Evolutionary conservation across 2,888 invertebrate genomes (phyloP), one percentile per base, ranked within the genome.

Genomic region (Stegana nigrithorax): DNA sequence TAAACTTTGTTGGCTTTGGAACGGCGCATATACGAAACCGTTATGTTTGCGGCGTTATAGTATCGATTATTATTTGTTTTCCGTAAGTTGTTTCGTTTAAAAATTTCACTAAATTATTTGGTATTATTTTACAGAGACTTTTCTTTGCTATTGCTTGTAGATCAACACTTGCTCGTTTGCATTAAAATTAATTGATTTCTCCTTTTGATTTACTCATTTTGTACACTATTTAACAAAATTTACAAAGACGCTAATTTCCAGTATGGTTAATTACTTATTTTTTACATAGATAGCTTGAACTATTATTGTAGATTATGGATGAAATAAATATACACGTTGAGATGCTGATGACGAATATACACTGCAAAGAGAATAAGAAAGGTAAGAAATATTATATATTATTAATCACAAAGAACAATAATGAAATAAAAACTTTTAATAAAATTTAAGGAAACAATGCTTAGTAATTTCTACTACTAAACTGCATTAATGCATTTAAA

Each of bases 281-380:
- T 78, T 78, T 74, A 75, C 74, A 68, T 74, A n/a, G n/a, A n/a
- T n/a, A 75, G 66, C 70, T 78, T 75, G 75, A 66, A 78, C 26
- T 50, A 25, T 50, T 53, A 19, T 32, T 55, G 19, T 36, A 51
- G 4, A 21, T 19, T 7, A 17, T 32, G 8, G 14, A 47, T 47
- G 47, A 23, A n/a, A 23, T 25, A 12, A 47, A 68, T 75, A 67
- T 78, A 78, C 75, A 78, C 79, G 77, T 67, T 72, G 67, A 69
- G 71, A 75, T 76, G n/a, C n/a, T n/a, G 79, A 75, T 77, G 79
- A 77, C 76, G 76, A 75, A 75, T 75, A 78, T 79, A 75, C 79
- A 78, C 75, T 75, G 75, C 4, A 75, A 75, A 59, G 69, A 73
- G 17, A 78, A 57, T 62, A 10, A 61, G 39, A 56, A 4, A 26